These are phyloP conservation scores for Hystrix cristata DNA, from an alignment of 2,113 vertebrate genomes.

Conservation along the genomic window DNA sequence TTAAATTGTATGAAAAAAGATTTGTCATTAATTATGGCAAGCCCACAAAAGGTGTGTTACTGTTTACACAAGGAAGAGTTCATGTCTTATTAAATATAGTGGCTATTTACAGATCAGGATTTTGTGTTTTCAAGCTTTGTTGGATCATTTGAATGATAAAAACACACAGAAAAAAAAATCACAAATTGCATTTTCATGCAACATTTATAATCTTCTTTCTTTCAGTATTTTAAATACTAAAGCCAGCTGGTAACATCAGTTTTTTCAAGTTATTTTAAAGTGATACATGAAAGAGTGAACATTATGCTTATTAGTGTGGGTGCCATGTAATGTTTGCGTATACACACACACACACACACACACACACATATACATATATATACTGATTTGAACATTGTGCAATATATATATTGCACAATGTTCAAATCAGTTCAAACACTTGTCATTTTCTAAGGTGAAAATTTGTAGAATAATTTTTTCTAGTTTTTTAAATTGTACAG, in stretches of 20 bases:
- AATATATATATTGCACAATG: background rate
- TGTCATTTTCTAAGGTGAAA: background rate
- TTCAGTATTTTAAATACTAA: background rate
- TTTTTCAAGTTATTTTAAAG: background rate
- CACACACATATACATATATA: too few species aligned
- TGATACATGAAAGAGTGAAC: background rate
- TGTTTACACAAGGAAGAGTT: background rate
- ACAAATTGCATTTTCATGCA: background rate
- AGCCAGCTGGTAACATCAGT: background rate
- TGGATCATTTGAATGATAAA: background rate
- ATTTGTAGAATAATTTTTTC: background rate
- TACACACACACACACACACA: too few species aligned
- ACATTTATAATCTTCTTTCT: background rate
- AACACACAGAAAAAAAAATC: background rate
- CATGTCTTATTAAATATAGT: background rate
- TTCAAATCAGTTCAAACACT: background rate
- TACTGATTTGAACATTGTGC: too few species aligned
- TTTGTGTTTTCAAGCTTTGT: background rate
- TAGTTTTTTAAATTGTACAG: background rate
- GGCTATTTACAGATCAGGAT: background rate
- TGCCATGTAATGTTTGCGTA: too few species aligned
- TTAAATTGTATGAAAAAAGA: background rate
- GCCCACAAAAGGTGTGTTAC: background rate
- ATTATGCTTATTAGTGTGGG: too few species aligned
- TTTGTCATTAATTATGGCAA: background rate